Percentiles rank a stretch among this genome's conserved stretches.
Evolutionary conservation across 2,113 vertebrate genomes (phyloP).

Genomic region (Laterallus jamaicensis): DNA sequence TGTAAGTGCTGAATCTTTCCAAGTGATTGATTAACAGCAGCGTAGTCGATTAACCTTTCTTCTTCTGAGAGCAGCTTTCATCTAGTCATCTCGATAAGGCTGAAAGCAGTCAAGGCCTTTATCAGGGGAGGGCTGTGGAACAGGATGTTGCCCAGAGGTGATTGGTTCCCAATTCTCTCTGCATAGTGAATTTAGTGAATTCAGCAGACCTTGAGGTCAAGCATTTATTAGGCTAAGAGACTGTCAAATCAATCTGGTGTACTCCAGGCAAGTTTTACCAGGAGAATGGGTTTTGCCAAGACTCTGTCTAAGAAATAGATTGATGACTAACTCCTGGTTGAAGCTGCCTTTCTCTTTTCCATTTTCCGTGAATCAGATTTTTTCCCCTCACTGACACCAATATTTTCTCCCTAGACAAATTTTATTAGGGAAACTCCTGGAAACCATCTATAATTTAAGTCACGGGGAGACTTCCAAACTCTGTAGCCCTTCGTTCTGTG

Average conservation of each 20-base stretch:
- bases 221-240: constrained; percentile 74
- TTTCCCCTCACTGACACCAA: constrained; percentile 14
- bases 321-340: constrained; percentile 60
- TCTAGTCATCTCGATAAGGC: constrained; percentile 50
- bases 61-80: constrained; percentile 65
- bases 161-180: constrained; percentile 66
- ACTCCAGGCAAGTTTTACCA: constrained; percentile 65
- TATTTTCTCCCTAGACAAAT: constrained; percentile 53
- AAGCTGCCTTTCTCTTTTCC: constrained; percentile 50
- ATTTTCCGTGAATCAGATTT: constrained; percentile 37
- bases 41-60: constrained; percentile 68
- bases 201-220: constrained; percentile 71
- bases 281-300: constrained; percentile 63
- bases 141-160: constrained; percentile 58
- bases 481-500: neutral
- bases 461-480: neutral
- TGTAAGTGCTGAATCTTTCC: constrained; percentile 56
- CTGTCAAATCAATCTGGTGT: constrained; percentile 71
- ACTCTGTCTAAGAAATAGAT: constrained; percentile 45
- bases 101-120: constrained; percentile 73
- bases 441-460: constrained; percentile 38
- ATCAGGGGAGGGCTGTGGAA: constrained; percentile 52
- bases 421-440: constrained; percentile 50
- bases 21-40: constrained; percentile 68
- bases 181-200: constrained; percentile 70